These are phyloP conservation scores for Cirrhinus mrigala DNA, from an alignment of 2,797 vertebrate species.

Conservation along the genomic window DNA sequence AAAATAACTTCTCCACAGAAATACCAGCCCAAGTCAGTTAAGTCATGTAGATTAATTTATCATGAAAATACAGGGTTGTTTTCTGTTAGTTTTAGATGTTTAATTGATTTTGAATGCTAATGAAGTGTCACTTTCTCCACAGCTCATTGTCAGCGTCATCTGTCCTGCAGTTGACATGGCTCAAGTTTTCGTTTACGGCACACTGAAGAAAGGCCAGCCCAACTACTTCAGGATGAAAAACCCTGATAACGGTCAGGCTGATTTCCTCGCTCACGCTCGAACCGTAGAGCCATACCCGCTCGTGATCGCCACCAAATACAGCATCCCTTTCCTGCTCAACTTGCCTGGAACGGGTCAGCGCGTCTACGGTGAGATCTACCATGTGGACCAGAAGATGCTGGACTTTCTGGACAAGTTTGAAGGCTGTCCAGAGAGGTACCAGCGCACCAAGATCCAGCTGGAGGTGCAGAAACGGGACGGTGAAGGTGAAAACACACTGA, in stretches of 20 bases:
- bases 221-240: conserved; percentile 76
- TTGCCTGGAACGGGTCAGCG: conserved; percentile 80
- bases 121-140: too few relatives aligned
- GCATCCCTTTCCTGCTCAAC: conserved; percentile 87
- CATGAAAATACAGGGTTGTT: neutral
- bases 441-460: conserved; percentile 79
- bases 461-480: conserved; percentile 78
- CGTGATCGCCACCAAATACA: conserved; percentile 83
- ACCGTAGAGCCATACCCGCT: conserved; percentile 85
- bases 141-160: too few relatives aligned
- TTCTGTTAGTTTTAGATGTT: neutral
- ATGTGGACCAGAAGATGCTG: conserved; percentile 87
- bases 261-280: conserved; percentile 77
- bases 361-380: conserved; percentile 88
- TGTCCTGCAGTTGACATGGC: too few relatives aligned
- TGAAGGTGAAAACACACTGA: conserved; percentile 45
- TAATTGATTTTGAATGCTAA: too few relatives aligned
- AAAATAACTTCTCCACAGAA: neutral
- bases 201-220: conserved; percentile 90
- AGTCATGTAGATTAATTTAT: neutral
- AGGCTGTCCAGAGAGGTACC: conserved; percentile 84
- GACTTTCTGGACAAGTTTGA: conserved; percentile 89
- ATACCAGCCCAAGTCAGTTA: neutral
- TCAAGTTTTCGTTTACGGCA: conserved; percentile 74
- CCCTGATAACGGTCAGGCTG: conserved; percentile 71